These are phyloP conservation scores for Malthinus flaveolus DNA, from an alignment of 2,888 invertebrate genomes.

Conservation along the genomic window DNA sequence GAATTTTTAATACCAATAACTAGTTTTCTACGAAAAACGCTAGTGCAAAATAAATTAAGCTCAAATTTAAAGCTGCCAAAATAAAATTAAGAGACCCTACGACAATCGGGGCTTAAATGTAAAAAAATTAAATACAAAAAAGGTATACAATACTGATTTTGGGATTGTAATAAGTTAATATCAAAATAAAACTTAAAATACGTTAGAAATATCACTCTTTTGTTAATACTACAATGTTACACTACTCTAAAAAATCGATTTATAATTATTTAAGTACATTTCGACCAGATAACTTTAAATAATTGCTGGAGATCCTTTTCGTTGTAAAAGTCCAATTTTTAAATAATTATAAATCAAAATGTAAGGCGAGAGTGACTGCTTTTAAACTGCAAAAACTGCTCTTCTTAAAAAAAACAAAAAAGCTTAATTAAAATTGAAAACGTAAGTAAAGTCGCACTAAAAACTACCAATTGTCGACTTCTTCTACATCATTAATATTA, in stretches of 20 bases:
- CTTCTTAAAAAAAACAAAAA: slow-evolving; percentile 14
- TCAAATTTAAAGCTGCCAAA: slow-evolving; percentile 39
- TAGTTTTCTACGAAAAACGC: neutral
- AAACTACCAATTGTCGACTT: slow-evolving; percentile 25
- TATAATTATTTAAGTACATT: slow-evolving; percentile 23
- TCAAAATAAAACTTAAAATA: slow-evolving; percentile 38
- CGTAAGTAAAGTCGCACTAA: slow-evolving; percentile 28
- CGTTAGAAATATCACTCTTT: slow-evolving; percentile 52
- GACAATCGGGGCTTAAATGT: slow-evolving; percentile 37
- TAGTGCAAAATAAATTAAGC: slow-evolving; percentile 28
- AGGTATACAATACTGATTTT: slow-evolving; percentile 55
- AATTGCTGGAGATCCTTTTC: slow-evolving; percentile 9
- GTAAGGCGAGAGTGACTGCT: slow-evolving; percentile 24
- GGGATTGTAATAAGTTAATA: slow-evolving; percentile 48
- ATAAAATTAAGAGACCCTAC: slow-evolving; percentile 31
- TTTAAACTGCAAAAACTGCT: slow-evolving; percentile 21
- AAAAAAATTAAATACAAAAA: slow-evolving; percentile 37
- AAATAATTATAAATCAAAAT: slow-evolving; percentile 24
- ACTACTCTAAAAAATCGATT: slow-evolving; percentile 34
- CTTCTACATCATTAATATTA: slow-evolving; percentile 25
- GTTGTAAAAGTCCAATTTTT: slow-evolving; percentile 8
- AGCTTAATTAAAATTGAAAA: slow-evolving; percentile 24
- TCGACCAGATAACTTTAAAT: neutral
- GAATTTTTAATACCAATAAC: neutral
- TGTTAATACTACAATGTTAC: slow-evolving; percentile 52